Conservation (phyloP, 2,797 vertebrate genomes). For the Argya squamiceps region DNA sequence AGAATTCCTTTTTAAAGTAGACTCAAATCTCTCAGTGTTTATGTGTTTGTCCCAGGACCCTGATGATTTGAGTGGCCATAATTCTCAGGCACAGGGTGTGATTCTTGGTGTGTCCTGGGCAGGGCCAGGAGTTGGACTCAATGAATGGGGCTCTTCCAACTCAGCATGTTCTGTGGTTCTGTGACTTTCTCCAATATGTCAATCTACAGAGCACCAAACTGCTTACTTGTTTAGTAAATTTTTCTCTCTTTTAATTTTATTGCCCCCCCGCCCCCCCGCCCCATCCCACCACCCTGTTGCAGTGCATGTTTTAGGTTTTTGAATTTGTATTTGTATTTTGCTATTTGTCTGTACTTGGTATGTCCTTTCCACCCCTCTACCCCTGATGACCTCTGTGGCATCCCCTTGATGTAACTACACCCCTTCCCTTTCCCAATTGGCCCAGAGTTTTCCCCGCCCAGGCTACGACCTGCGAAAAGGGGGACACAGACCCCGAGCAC, state of each 20-base stretch:
- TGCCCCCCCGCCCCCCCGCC: accelerated
- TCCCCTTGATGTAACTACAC: too few species aligned
- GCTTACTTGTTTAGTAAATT: neutral
- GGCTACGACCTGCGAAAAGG: too few species aligned
- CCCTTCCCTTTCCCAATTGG: too few species aligned
- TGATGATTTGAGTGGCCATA: neutral
- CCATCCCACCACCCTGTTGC: too few species aligned
- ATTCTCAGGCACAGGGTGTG: neutral
- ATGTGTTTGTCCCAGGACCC: neutral
- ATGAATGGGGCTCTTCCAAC: neutral
- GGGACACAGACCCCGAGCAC: too few species aligned
- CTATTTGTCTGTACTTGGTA: too few species aligned
- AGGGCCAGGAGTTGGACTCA: neutral
- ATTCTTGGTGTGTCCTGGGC: neutral
- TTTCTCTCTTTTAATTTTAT: neutral
- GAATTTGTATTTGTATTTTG: too few species aligned
- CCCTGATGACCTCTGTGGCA: too few species aligned
- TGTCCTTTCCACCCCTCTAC: too few species aligned
- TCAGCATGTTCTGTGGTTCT: neutral
- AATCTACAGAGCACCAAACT: neutral
- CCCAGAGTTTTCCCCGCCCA: too few species aligned
- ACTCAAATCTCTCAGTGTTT: neutral
- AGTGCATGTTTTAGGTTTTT: too few species aligned
- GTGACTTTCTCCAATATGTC: neutral
- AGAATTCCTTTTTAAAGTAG: neutral